Percentiles rank a stretch among this genome's conserved stretches.
These are phyloP conservation scores for Loris lydekkerianus DNA, from an alignment of 2,797 vertebrate genomes.

Conservation along the genomic window DNA sequence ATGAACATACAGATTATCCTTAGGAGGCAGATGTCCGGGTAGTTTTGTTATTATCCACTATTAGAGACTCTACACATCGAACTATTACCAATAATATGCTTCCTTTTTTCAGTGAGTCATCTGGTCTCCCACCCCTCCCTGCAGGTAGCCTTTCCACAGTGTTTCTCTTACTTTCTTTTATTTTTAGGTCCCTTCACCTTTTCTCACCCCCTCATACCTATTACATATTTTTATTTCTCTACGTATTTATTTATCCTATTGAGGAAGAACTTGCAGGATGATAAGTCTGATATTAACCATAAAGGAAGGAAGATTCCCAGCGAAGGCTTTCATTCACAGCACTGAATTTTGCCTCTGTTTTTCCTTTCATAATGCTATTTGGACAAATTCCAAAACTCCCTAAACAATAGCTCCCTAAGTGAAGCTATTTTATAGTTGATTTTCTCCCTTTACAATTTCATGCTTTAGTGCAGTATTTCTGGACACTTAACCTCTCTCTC, in stretches of 20 bases:
- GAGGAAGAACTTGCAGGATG: slow-evolving; percentile 1
- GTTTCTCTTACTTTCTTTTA: not conserved
- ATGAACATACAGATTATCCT: not conserved
- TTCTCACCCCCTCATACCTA: not conserved
- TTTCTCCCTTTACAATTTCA: slow-evolving; percentile 69
- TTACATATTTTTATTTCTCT: not conserved
- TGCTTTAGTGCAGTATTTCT: slow-evolving; percentile 65
- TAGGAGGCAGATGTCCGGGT: too few relatives aligned
- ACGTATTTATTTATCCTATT: not conserved
- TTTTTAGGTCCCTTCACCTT: not conserved
- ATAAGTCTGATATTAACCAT: slow-evolving; percentile 16
- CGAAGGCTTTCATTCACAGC: slow-evolving; percentile 47
- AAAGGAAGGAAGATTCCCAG: not conserved
- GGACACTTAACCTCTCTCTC: slow-evolving; percentile 76
- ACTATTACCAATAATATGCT: not conserved
- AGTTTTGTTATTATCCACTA: not conserved
- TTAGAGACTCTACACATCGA: not conserved
- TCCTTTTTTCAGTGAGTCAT: not conserved
- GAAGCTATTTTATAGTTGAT: slow-evolving; percentile 70
- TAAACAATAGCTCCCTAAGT: slow-evolving; percentile 57
- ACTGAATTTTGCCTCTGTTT: slow-evolving; percentile 53
- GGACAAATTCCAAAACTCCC: slow-evolving; percentile 55
- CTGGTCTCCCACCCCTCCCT: not conserved
- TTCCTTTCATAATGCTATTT: slow-evolving; percentile 53
- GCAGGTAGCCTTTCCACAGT: not conserved